Percentiles rank a stretch among this genome's conserved stretches.
These are phyloP conservation scores for Stichopus chloronotus DNA, from an alignment of 35 echinoderm and acorn worm genomes.

Conservation along the genomic window DNA sequence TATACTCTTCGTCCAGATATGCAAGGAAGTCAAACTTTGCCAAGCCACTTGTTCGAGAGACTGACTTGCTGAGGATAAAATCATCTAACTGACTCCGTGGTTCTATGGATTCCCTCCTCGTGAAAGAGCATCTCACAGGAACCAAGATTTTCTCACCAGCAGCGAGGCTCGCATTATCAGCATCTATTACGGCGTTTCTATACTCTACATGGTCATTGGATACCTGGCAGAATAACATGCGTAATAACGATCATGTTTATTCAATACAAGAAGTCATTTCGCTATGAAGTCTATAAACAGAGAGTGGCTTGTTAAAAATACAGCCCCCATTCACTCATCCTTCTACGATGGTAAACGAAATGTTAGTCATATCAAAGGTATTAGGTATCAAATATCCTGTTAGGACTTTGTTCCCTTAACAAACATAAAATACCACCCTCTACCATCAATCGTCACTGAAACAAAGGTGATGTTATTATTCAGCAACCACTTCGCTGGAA, in stretches of 20 bases:
- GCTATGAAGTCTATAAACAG: no score
- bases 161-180: background rate
- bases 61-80: background rate
- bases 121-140: background rate
- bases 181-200: background rate
- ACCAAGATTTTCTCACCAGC: background rate
- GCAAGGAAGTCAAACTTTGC: conserved; percentile 31
- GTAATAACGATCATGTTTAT: background rate
- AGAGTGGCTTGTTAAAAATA: no score
- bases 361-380: no score
- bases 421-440: no score
- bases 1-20: background rate
- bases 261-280: no score
- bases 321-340: no score
- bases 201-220: background rate
- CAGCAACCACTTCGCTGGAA: no score
- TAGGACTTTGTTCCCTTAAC: no score
- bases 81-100: conserved; percentile 1
- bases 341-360: no score
- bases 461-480: no score
- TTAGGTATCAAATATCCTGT: no score
- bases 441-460: no score
- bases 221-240: background rate
- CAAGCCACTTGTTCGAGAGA: background rate
- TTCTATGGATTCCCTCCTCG: background rate